These are phyloP conservation scores for Oopsacas minuta DNA, from an alignment of 37 sponge, comb jelly and placozoan genomes.

Conservation along the genomic window DNA sequence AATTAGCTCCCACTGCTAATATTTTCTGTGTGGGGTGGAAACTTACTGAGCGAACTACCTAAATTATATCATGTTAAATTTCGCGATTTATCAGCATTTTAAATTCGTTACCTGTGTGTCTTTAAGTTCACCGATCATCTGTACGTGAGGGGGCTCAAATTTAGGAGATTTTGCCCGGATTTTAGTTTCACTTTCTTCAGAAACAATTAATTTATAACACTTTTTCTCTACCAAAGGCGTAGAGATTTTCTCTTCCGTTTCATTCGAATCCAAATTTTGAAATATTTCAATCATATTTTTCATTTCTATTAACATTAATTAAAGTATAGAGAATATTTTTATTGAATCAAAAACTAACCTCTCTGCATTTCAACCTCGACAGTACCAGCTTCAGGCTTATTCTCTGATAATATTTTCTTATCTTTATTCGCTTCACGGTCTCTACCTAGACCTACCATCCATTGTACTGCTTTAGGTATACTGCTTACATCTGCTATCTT, in stretches of 20 bases:
- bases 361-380: neutral
- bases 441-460: constrained; percentile 1
- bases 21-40: constrained; percentile 44
- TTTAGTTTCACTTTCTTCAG: neutral
- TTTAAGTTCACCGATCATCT: neutral
- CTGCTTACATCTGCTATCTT: neutral
- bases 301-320: neutral
- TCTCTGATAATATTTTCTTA: no score
- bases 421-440: neutral
- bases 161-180: neutral
- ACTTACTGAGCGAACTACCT: constrained; percentile 63
- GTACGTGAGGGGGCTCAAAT: neutral
- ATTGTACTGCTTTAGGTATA: constrained; percentile 4
- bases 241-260: neutral
- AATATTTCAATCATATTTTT: no score
- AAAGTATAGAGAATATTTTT: neutral
- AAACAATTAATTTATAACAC: neutral
- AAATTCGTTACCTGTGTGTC: neutral
- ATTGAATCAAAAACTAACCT: neutral
- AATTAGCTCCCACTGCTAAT: constrained; percentile 86
- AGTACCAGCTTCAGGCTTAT: neutral
- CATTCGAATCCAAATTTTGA: no score
- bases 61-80: neutral
- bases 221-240: neutral
- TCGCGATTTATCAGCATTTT: no score